A percentile compares a stretch with the other conserved stretches of the same genome.
These are phyloP conservation scores for Caenorhabditis afra DNA, from an alignment of 2,888 invertebrate species.

Conservation along the genomic window DNA sequence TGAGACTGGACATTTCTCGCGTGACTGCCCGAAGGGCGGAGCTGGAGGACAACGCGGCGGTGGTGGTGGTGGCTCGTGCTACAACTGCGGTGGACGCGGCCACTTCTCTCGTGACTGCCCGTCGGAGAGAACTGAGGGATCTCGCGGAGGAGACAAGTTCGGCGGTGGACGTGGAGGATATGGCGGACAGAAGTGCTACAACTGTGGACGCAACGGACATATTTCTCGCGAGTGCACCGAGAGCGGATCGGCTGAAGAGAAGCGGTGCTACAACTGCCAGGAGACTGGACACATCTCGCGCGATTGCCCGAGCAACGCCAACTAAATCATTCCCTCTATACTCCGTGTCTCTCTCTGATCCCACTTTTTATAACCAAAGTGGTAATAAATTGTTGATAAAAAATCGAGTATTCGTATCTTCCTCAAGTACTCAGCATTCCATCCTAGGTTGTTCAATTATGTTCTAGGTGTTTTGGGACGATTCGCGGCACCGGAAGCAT, in stretches of 20 bases:
- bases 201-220: conserved; percentile 75
- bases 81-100: conserved; percentile 72
- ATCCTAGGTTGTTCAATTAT: too few species aligned
- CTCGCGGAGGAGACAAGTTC: conserved; percentile 52
- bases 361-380: conserved; percentile 41
- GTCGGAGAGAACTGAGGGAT: conserved; percentile 56
- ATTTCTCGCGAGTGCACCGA: conserved; percentile 76
- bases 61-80: conserved; percentile 59
- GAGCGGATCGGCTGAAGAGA: conserved; percentile 63
- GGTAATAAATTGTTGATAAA: conserved; percentile 54
- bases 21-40: conserved; percentile 74
- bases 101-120: conserved; percentile 79
- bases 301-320: conserved; percentile 68
- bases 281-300: conserved; percentile 74
- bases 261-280: conserved; percentile 93
- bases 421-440: too few species aligned
- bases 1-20: conserved; percentile 76
- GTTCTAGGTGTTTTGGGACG: background rate
- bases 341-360: conserved; percentile 41
- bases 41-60: conserved; percentile 58
- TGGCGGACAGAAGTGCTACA: conserved; percentile 74
- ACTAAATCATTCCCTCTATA: conserved; percentile 46
- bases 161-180: conserved; percentile 56
- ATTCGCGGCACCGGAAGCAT: conserved; percentile 12
- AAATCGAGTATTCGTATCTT: conserved; percentile 16